phyloP scores from a whole-genome alignment of 2,888 invertebrate genomes.

The Lissonota sp. region DNA sequence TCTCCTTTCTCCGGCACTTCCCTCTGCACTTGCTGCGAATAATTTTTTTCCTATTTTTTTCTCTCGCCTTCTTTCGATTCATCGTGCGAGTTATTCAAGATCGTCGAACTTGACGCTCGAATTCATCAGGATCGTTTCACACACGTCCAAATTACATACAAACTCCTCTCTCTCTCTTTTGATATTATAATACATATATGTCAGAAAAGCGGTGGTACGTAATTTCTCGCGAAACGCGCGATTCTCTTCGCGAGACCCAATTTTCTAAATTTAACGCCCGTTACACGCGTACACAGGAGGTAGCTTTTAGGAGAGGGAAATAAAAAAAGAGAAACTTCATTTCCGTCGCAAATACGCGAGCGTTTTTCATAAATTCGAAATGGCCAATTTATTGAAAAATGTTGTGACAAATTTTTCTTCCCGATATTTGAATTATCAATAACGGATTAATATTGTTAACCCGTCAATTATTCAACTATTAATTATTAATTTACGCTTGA shows the following conservation, averaged over 20 bases:
- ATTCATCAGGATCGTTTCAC: slow-evolving; percentile 2
- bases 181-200: background rate
- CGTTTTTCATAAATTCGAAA: background rate
- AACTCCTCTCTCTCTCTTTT: background rate
- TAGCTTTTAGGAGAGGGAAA: background rate
- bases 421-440: too few species aligned
- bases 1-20: background rate
- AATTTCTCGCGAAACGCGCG: slow-evolving; percentile 29
- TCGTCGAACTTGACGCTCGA: slow-evolving; percentile 41
- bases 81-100: slow-evolving; percentile 27
- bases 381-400: too few species aligned
- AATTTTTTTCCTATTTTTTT: slow-evolving; percentile 59
- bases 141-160: too few species aligned
- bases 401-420: too few species aligned
- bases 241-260: slow-evolving; percentile 36
- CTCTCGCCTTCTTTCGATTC: slow-evolving; percentile 14
- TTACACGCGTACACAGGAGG: background rate
- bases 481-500: too few species aligned
- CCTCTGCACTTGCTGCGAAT: slow-evolving; percentile 28
- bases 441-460: too few species aligned
- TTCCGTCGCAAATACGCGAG: background rate
- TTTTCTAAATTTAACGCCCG: slow-evolving; percentile 48
- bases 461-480: too few species aligned
- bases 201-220: background rate
- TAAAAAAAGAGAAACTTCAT: slow-evolving; percentile 11